Conservation (phyloP, 2,113 vertebrate species). For the Machaerirhynchus nigripectus region DNA sequence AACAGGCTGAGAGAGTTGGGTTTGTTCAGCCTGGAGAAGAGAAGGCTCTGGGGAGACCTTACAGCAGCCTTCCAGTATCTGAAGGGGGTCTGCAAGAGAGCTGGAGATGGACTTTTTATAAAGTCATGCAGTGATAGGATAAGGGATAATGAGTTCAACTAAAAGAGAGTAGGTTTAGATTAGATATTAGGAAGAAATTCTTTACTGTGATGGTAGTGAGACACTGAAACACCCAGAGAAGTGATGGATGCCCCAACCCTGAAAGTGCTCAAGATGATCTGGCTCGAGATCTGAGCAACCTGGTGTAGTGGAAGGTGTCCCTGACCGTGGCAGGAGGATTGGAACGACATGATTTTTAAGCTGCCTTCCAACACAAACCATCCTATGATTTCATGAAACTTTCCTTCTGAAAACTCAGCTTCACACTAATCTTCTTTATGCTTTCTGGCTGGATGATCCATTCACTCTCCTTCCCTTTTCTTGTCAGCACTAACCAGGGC, state of each 20-base stretch:
- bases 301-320: not conserved
- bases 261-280: not conserved
- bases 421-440: not conserved
- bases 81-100: too few relatives aligned
- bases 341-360: not conserved
- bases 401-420: not conserved
- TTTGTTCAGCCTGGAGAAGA: not conserved
- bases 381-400: not conserved
- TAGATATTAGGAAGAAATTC: not conserved
- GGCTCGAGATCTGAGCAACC: not conserved
- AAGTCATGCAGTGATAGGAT: not conserved
- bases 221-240: not conserved
- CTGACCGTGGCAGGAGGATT: not conserved
- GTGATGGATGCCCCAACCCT: not conserved
- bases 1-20: not conserved
- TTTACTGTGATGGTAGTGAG: not conserved
- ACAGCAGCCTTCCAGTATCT: too few relatives aligned
- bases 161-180: not conserved
- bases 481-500: not conserved
- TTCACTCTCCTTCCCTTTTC: not conserved
- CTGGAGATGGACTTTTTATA: not conserved
- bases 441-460: not conserved
- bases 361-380: not conserved
- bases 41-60: not conserved
- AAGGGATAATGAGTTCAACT: not conserved